Evolutionary conservation across 2,797 vertebrate species (phyloP), one percentile per base, ranked within the genome.

Genomic region (Pangasius larnaudii): DNA sequence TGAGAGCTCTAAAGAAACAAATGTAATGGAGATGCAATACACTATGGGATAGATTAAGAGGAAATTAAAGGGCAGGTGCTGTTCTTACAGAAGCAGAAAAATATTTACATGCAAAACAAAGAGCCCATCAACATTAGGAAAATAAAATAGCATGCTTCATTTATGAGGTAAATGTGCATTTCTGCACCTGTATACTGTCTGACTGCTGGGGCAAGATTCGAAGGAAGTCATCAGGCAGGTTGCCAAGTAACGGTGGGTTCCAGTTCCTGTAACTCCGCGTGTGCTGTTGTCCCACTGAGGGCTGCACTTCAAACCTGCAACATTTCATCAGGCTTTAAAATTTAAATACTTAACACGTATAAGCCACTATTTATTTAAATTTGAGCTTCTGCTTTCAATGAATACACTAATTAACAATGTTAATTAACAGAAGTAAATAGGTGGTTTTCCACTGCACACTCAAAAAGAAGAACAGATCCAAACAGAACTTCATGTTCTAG

Each of bases 211-310:
- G 98, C 81, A 99, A 93, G 93, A 99, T 99, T 79, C 98, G 96
- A 85, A 99, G 96, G 85, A 99, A 99, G 85, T 99, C 97, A 77
- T 99, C 98, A 0, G 98, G 98, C 58, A 99, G 97, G 90, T 96
- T 99, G 86, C 98, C 98, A 5, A 99, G 96, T 82, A 99, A 93
- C 0, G 98, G 98, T 0, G 98, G 98, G 89, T 99, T 99, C 98
- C 98, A 99, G 94, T 98, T 98, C 88, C 96, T 94, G 92, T 98
- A 99, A 90, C 94, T 95, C 27, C 93, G 92, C 1, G 95, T 95
- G 16, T 89, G 95, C 2, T 93, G 91, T 46, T 94, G 92, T 69
- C 95, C 93, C 11, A 93, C 91, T 0, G 95, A 92, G n/a, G 92
- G 93, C 9, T 94, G 95, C 14, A 95, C 92, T 0, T 98, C 97